A percentile compares a stretch with the other conserved stretches of the same genome.
These are phyloP conservation scores for Microctonus brassicae DNA, from an alignment of 2,888 invertebrate genomes.

Conservation along the genomic window DNA sequence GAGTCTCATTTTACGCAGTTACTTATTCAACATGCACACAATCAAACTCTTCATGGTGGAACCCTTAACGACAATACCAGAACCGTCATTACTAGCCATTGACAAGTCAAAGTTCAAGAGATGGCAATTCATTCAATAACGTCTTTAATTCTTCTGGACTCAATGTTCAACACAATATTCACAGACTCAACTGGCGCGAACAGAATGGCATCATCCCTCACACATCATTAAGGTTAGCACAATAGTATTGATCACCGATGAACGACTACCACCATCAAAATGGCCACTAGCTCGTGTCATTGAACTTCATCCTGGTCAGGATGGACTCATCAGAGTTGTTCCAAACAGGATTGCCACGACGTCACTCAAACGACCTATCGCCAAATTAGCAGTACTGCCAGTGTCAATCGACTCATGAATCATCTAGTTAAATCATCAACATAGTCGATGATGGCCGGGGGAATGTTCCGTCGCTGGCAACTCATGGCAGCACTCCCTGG, in stretches of 20 bases:
- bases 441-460: too few relatives aligned
- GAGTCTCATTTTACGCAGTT: too few relatives aligned
- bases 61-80: too few relatives aligned
- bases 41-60: too few relatives aligned
- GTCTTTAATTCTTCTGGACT: conserved; percentile 26
- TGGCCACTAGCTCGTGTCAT: conserved; percentile 47
- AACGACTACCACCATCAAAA: conserved; percentile 37
- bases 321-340: conserved; percentile 43
- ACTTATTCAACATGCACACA: too few relatives aligned
- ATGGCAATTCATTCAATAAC: conserved; percentile 18
- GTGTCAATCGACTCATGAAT: too few relatives aligned
- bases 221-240: conserved; percentile 12
- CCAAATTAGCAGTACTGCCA: too few relatives aligned
- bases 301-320: conserved; percentile 42
- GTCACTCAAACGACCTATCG: neutral
- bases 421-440: too few relatives aligned
- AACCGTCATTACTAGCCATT: too few relatives aligned
- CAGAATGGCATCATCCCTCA: conserved; percentile 16
- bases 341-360: conserved; percentile 40
- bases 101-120: too few relatives aligned
- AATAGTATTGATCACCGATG: conserved; percentile 36
- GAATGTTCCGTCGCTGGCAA: neutral
- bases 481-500: too few relatives aligned
- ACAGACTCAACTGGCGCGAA: neutral
- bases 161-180: conserved; percentile 24